Evolutionary conservation across 1,140 invertebrate genomes (phyloP).

Genomic region (Drosophila nigromelanica): DNA sequence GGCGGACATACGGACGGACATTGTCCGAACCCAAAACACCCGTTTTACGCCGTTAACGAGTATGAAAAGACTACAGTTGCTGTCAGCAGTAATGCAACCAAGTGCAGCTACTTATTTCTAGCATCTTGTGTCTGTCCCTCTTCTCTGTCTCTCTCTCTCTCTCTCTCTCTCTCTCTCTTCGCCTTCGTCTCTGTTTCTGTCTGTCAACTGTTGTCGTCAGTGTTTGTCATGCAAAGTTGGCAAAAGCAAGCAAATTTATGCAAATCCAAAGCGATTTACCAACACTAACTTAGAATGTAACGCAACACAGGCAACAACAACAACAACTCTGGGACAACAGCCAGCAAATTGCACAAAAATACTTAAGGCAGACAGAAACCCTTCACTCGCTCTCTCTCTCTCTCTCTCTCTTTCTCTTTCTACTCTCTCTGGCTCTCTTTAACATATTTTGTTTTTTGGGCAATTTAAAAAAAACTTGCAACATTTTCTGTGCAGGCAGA

Average conservation of each 20-base stretch:
- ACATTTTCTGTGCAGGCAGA: constrained; percentile 45
- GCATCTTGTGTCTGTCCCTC: neutral
- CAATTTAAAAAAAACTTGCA: constrained; percentile 69
- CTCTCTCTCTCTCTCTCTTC: neutral
- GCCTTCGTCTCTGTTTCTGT: constrained; percentile 6
- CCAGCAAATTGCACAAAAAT: constrained; percentile 78
- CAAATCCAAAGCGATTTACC: constrained; percentile 80
- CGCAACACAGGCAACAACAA: constrained; percentile 38
- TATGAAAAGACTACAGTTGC: neutral
- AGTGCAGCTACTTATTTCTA: constrained; percentile 13
- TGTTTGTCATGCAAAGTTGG: constrained; percentile 57
- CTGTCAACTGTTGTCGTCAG: constrained; percentile 44
- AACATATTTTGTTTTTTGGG: constrained; percentile 55
- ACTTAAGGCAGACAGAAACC: constrained; percentile 57
- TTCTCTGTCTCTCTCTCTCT: neutral
- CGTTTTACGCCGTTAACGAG: no score
- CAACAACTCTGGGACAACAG: constrained; percentile 30
- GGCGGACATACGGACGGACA: no score
- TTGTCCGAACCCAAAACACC: no score
- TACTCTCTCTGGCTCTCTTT: neutral
- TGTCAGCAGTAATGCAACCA: constrained; percentile 20
- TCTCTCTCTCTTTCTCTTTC: neutral
- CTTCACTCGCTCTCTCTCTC: neutral
- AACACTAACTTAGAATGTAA: constrained; percentile 79
- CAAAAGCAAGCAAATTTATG: constrained; percentile 75